phyloP scores from a whole-genome alignment of 2,888 invertebrate species.

The Lapara coniferarum region DNA sequence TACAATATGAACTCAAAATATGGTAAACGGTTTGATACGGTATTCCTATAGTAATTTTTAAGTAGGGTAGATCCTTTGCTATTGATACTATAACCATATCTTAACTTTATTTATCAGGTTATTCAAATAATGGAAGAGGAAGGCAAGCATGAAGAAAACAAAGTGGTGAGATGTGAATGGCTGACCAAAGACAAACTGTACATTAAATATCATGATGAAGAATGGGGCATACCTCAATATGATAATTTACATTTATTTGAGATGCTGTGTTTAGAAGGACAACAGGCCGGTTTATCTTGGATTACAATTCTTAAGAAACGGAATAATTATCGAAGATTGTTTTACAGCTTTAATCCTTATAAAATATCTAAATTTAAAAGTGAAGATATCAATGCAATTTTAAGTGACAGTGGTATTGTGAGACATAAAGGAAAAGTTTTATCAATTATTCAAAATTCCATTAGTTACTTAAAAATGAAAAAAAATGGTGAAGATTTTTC shows the following conservation, averaged over 20 bases:
- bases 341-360: slow-evolving; percentile 62
- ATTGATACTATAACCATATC: no score
- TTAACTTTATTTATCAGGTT: no score
- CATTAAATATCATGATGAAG: slow-evolving; percentile 70
- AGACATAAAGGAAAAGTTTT: slow-evolving; percentile 69
- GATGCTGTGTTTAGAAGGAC: slow-evolving; percentile 75
- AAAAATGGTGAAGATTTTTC: slow-evolving; percentile 61
- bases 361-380: slow-evolving; percentile 52
- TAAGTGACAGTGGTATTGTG: slow-evolving; percentile 54
- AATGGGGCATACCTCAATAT: slow-evolving; percentile 70
- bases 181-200: slow-evolving; percentile 64
- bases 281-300: slow-evolving; percentile 77
- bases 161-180: slow-evolving; percentile 61
- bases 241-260: slow-evolving; percentile 63
- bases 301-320: slow-evolving; percentile 72
- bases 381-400: slow-evolving; percentile 48
- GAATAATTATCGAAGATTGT: slow-evolving; percentile 58
- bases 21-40: no score
- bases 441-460: slow-evolving; percentile 68
- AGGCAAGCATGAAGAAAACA: not conserved
- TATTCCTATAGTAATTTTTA: no score
- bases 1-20: no score
- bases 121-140: not conserved
- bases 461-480: slow-evolving; percentile 63
- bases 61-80: no score